phyloP scores from a whole-genome alignment of 2,888 invertebrate genomes.

The Drosophila parthenogenetica region DNA sequence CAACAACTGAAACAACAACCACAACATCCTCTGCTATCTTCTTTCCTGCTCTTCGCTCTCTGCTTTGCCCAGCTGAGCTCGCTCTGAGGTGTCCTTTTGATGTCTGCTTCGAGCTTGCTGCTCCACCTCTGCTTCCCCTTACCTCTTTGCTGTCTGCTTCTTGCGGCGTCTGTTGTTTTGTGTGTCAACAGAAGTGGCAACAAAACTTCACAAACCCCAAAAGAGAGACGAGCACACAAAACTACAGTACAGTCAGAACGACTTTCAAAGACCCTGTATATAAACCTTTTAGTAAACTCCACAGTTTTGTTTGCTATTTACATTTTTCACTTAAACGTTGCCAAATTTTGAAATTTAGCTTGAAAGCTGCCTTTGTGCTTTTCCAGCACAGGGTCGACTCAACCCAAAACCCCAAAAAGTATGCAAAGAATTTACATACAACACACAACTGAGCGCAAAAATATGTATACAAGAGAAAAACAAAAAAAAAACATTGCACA shows the following conservation, averaged over 20 bases:
- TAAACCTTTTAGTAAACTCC: too few species aligned
- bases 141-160: conserved; percentile 12
- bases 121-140: not conserved
- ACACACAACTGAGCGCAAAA: conserved; percentile 7
- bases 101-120: conserved; percentile 8
- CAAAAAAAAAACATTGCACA: conserved; percentile 43
- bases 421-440: conserved; percentile 10
- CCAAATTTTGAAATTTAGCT: not conserved
- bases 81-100: conserved; percentile 16
- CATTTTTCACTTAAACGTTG: too few species aligned
- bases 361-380: not conserved
- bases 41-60: not conserved
- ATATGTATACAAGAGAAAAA: conserved; percentile 7
- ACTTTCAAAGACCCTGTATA: not conserved
- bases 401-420: conserved; percentile 9
- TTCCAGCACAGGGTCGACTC: not conserved
- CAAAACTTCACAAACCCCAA: conserved; percentile 38
- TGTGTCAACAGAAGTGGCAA: conserved; percentile 69
- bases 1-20: conserved; percentile 50
- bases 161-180: conserved; percentile 55
- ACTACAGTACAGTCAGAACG: not conserved
- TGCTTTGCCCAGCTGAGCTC: conserved; percentile 40
- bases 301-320: too few species aligned
- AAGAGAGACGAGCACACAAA: conserved; percentile 3
- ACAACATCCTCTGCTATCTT: conserved; percentile 43